Percentiles rank a stretch among this genome's conserved stretches.
These are phyloP conservation scores for Brachionus koreanus DNA, from an alignment of 1,140 invertebrate genomes.

Conservation along the genomic window DNA sequence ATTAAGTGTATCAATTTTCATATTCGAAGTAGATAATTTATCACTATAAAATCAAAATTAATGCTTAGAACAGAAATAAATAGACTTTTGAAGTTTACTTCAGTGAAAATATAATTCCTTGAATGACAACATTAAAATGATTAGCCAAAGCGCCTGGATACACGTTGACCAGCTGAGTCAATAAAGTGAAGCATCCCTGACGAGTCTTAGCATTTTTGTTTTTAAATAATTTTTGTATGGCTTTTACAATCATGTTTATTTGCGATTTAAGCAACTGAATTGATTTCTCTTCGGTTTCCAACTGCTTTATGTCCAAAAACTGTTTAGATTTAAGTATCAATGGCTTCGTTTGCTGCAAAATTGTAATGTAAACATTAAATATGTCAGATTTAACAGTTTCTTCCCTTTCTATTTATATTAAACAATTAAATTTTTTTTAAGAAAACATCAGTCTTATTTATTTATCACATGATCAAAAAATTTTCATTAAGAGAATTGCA, in stretches of 20 bases:
- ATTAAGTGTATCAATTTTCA: constrained; percentile 94
- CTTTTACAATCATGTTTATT: constrained; percentile 75
- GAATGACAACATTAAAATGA: constrained; percentile 77
- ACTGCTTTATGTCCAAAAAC: neutral
- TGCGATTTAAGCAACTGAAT: constrained; percentile 57
- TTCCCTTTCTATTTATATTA: constrained; percentile 72
- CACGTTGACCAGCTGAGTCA: constrained; percentile 83
- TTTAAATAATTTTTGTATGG: constrained; percentile 81
- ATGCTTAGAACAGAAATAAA: neutral
- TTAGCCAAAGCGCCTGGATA: constrained; percentile 79
- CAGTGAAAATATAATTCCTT: constrained; percentile 83
- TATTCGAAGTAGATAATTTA: constrained; percentile 89
- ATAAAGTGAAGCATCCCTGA: constrained; percentile 81
- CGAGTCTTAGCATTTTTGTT: constrained; percentile 89
- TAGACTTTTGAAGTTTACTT: constrained; percentile 59
- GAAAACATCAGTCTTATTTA: no score
- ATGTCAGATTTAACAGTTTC: constrained; percentile 98
- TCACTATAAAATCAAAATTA: constrained; percentile 64
- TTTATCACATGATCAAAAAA: no score
- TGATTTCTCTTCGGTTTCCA: neutral
- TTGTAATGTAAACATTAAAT: constrained; percentile 86
- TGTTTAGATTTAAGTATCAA: neutral
- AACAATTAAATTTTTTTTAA: constrained; percentile 43
- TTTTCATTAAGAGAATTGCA: no score
- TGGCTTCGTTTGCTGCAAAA: constrained; percentile 81